These are phyloP conservation scores for Gibbula magus DNA, from an alignment of 2,888 invertebrate genomes.

Conservation along the genomic window DNA sequence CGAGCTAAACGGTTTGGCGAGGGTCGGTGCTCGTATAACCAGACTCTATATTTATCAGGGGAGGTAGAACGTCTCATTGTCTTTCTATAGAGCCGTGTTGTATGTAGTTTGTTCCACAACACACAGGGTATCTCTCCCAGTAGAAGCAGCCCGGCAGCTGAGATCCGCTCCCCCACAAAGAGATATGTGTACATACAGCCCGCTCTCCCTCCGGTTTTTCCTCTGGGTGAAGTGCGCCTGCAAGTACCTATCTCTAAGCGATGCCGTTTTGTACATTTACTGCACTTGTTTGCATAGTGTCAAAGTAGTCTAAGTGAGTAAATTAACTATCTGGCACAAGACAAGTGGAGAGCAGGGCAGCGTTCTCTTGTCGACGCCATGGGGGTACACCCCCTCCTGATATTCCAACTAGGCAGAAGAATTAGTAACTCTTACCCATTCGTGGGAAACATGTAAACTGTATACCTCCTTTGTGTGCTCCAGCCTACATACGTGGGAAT, in stretches of 20 bases:
- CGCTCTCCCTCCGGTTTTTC: neutral
- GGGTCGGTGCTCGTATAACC: too few relatives aligned
- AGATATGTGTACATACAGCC: constrained; percentile 5
- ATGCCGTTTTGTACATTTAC: neutral
- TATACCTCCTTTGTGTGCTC: constrained; percentile 1
- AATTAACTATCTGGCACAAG: constrained; percentile 21
- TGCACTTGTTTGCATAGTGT: constrained; percentile 20
- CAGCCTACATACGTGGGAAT: constrained; percentile 1
- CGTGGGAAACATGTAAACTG: constrained; percentile 14
- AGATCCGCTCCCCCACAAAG: neutral
- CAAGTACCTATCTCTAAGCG: neutral
- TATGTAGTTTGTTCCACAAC: neutral
- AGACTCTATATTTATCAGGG: neutral
- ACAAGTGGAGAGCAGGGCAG: neutral
- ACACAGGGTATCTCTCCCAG: neutral
- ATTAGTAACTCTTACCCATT: neutral
- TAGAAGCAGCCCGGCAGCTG: neutral
- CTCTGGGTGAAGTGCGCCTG: neutral
- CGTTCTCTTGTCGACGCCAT: neutral
- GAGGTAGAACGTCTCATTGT: neutral
- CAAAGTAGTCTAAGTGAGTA: constrained; percentile 10
- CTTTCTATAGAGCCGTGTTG: neutral
- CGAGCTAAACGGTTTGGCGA: too few relatives aligned
- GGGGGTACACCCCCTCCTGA: constrained; percentile 9
- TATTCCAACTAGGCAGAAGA: neutral